Evolutionary conservation across 2,888 invertebrate species (phyloP), one percentile per base, ranked within the genome.

Genomic region (Chrysolina oricalcia): DNA sequence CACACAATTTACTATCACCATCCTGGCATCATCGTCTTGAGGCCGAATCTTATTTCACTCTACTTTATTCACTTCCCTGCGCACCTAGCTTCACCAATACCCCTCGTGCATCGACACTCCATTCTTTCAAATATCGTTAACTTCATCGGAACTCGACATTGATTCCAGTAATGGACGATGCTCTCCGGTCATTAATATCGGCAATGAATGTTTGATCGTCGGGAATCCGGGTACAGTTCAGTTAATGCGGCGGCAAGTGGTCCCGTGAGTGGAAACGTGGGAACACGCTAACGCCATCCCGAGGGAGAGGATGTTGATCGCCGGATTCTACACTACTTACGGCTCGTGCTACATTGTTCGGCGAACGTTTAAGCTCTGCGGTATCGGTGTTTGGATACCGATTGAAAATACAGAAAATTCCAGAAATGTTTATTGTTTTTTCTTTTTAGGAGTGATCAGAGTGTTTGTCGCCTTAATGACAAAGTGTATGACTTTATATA

Each of bases 241-340:
- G 84, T 86, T 87, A 86, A 86, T 85, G 83, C 83, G 83, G 82
- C 83, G 85, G 83, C 85, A 86, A 87, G 85, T 85, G 86, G 81
- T 85, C 87, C 86, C 87, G 80, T 70, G 87, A 85, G 85, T 79
- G 81, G 81, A 82, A 82, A 83, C 85, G 85, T 85, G 86, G 84
- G 85, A 86, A 86, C 82, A 76, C 77, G 78, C 82, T 82, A 82
- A 82, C 83, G 79, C 80, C 79, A 81, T 86, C 86, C 82, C 85
- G 70, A 73, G 85, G 83, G 85, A 85, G 15, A 41, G 77, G 63
- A 71, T 72, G 78, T 70, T 70, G 77, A 81, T 79, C 75, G 77
- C 68, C 59, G 75, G 72, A 73, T 71, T 76, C 72, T 62, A 43
- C 76, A 71, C 62, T 72, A 70, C 27, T 27, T 23, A 23, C 59